phyloP scores from a whole-genome alignment of 2,888 invertebrate species.

The Amphipyra berbera region DNA sequence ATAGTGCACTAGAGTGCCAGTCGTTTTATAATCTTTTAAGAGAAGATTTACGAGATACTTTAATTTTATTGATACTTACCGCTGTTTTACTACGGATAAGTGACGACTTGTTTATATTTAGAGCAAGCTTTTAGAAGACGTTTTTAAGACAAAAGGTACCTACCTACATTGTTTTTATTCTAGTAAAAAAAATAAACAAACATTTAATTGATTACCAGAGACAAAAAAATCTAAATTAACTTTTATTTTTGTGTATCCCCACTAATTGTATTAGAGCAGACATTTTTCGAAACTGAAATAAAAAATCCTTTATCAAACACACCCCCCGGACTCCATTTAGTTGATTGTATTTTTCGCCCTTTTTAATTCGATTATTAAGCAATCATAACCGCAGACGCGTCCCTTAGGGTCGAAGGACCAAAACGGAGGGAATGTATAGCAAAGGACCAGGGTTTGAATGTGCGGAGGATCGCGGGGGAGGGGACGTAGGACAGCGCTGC shows the following conservation, averaged over 20 bases:
- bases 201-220: neutral
- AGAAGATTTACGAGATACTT: neutral
- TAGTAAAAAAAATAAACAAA: neutral
- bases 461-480: constrained; percentile 40
- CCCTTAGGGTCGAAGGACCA: constrained; percentile 33
- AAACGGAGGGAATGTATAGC: neutral
- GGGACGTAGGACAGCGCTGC: constrained; percentile 46
- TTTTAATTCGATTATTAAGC: constrained; percentile 62
- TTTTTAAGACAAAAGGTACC: neutral
- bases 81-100: neutral
- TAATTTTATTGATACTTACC: neutral
- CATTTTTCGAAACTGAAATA: constrained; percentile 16
- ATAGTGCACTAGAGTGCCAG: neutral
- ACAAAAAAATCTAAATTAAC: constrained; percentile 15
- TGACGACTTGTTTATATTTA: neutral
- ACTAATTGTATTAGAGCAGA: constrained; percentile 44
- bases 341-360: constrained; percentile 58
- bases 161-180: too few species aligned
- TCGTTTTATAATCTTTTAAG: neutral
- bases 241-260: constrained; percentile 2
- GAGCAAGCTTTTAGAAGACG: neutral
- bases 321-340: constrained; percentile 51
- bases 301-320: constrained; percentile 26
- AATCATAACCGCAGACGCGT: constrained; percentile 54
- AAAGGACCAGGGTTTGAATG: constrained; percentile 11